Evolutionary conservation across 2,888 invertebrate species (phyloP), one percentile per base, ranked within the genome.

Genomic region (Zygaena filipendulae): DNA sequence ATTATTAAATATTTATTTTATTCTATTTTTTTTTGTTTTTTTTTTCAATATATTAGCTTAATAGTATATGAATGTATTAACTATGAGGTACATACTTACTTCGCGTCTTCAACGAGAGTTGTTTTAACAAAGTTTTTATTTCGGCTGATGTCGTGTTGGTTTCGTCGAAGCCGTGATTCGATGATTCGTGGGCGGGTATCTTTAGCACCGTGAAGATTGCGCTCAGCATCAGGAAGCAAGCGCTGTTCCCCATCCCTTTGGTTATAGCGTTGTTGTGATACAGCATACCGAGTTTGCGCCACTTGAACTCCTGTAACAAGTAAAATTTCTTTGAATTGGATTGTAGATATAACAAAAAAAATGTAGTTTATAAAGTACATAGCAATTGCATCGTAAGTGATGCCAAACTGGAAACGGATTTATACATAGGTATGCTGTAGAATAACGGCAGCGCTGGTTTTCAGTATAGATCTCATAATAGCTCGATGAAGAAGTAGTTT

Each of bases 141-240:
- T 84, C 81, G 25, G 80, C 52, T 1, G 63, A 58, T 1, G 72
- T 82, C 11, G 81, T 74, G 23, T 80, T 81, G 25, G 82, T 81
- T 52, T 88, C 84, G 56, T 89, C 85, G 60, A 90, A 87, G 32
- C 82, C 81, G 38, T 81, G 66, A 41, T 84, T 75, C 3, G 69
- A 83, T 52, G 80, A 79, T 25, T 72, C 67, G 16, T 83, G 82
- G 13, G 84, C 69, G 1, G 69, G 71, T 45, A 59, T 58, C 38
- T 74, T 64, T 11, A 81, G 51, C 0, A 72, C 75, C 0, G 68
- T 60, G 47, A 84, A 88, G 19, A 91, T 83, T 1, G 88, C 86
- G 32, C 86, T 85, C 44, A 92, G 69, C 3, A 87, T 87, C 52
- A 93, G 86, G 59, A 87, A 88, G 51, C 92, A 93, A 29, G 87